phyloP scores from a whole-genome alignment of 2,888 invertebrate species.

The Dryococelus australis region DNA sequence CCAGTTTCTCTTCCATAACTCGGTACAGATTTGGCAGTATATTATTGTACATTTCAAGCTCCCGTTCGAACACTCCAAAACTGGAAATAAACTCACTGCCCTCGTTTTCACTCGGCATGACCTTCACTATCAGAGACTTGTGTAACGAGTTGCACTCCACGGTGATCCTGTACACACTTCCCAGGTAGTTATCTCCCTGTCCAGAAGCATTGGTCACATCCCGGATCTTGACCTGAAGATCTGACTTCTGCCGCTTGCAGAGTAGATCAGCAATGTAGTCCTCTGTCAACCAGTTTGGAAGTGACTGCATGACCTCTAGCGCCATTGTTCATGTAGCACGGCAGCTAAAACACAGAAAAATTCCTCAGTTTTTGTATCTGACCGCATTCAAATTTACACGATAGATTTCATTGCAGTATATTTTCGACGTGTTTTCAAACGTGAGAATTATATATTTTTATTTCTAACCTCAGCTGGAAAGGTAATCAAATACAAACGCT shows the following conservation, averaged over 20 bases:
- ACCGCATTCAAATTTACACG: too few species aligned
- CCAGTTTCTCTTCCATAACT: not conserved
- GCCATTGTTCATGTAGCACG: not conserved
- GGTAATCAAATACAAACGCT: too few species aligned
- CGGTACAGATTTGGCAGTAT: not conserved
- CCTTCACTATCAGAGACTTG: constrained; percentile 6
- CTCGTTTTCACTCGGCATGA: not conserved
- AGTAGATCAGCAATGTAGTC: not conserved
- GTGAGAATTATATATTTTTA: too few species aligned
- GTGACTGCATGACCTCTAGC: not conserved
- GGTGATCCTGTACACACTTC: not conserved
- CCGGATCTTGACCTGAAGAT: not conserved
- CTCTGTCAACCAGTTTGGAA: not conserved
- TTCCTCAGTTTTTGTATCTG: too few species aligned
- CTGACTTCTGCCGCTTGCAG: not conserved
- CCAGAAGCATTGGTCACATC: not conserved
- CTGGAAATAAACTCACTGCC: not conserved
- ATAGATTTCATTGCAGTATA: too few species aligned
- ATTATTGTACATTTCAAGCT: not conserved
- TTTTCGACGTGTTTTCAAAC: too few species aligned
- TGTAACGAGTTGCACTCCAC: not conserved
- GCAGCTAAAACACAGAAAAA: not conserved
- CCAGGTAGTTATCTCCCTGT: not conserved
- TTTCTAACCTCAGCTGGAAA: too few species aligned
- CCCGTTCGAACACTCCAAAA: not conserved